Conservation (phyloP, 2,888 invertebrate species). For the Caenorhabditis sp. region DNA sequence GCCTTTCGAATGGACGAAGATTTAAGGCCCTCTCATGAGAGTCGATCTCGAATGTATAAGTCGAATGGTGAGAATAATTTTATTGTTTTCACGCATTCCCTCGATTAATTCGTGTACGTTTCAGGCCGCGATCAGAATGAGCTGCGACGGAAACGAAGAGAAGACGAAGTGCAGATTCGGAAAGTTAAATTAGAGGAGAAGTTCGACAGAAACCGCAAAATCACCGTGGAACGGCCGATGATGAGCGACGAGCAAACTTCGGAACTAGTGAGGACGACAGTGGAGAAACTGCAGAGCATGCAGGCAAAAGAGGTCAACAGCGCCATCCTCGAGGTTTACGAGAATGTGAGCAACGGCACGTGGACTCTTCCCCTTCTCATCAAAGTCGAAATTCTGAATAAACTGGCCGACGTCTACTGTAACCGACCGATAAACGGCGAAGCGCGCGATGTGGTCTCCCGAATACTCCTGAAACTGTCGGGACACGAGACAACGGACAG, state of each 20-base stretch:
- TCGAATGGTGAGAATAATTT: slow-evolving; percentile 26
- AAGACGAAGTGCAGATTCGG: slow-evolving; percentile 45
- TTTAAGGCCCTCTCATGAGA: not conserved
- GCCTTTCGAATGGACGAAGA: slow-evolving; percentile 29
- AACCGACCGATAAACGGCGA: not conserved
- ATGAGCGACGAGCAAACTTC: slow-evolving; percentile 1
- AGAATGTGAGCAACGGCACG: not conserved
- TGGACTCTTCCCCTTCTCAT: slow-evolving; percentile 15
- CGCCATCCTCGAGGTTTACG: not conserved
- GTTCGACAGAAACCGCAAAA: slow-evolving; percentile 34
- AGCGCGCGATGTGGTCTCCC: slow-evolving; percentile 1
- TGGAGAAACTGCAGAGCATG: slow-evolving; percentile 22
- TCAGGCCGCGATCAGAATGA: slow-evolving; percentile 31
- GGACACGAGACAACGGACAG: not conserved
- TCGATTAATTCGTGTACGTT: not conserved
- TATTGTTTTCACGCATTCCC: not conserved
- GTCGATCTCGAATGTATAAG: slow-evolving; percentile 37
- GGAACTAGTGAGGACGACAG: slow-evolving; percentile 4
- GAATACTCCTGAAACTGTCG: not conserved
- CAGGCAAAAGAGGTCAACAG: not conserved
- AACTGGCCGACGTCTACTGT: slow-evolving; percentile 40
- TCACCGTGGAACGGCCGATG: not conserved
- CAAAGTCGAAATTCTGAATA: slow-evolving; percentile 17
- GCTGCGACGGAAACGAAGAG: slow-evolving; percentile 34
- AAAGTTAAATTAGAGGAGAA: slow-evolving; percentile 31